These are phyloP conservation scores for Chromoteleia sp. DNA, from an alignment of 2,888 invertebrate species.

Conservation along the genomic window DNA sequence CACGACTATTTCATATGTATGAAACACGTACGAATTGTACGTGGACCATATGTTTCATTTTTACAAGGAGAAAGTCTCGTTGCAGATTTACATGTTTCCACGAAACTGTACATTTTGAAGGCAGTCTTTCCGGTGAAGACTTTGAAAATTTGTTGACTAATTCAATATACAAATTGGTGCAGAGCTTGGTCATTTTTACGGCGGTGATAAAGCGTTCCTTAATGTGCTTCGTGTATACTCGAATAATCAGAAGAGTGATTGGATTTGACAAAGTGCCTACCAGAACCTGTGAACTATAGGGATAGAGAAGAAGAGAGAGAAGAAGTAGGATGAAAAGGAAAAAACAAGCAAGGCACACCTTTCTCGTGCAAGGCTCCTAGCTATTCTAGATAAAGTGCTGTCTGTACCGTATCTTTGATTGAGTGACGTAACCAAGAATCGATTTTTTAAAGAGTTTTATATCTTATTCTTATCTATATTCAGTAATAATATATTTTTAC, in stretches of 20 bases:
- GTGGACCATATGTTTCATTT: slow-evolving; percentile 23
- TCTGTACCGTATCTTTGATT: slow-evolving; percentile 23
- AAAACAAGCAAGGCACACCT: slow-evolving; percentile 36
- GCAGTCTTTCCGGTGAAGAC: neutral
- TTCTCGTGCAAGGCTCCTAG: slow-evolving; percentile 60
- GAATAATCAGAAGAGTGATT: slow-evolving; percentile 31
- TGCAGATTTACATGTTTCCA: neutral
- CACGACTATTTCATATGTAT: no score
- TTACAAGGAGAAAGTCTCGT: neutral
- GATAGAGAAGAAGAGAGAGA: slow-evolving; percentile 21
- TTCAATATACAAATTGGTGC: slow-evolving; percentile 46
- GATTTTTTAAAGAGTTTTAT: neutral
- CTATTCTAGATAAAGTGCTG: slow-evolving; percentile 64
- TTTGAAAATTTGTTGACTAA: slow-evolving; percentile 3
- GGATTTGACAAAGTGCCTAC: slow-evolving; percentile 38
- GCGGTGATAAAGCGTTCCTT: slow-evolving; percentile 33
- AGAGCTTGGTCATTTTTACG: slow-evolving; percentile 15
- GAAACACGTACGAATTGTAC: no score
- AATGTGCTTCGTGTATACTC: slow-evolving; percentile 40
- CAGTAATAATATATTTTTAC: no score
- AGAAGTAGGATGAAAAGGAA: slow-evolving; percentile 20
- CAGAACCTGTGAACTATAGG: slow-evolving; percentile 15
- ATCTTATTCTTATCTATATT: neutral
- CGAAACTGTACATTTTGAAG: neutral
- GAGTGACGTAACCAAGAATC: slow-evolving; percentile 64